Conservation (phyloP, 2,797 vertebrate genomes). For the Strix occidentalis region DNA sequence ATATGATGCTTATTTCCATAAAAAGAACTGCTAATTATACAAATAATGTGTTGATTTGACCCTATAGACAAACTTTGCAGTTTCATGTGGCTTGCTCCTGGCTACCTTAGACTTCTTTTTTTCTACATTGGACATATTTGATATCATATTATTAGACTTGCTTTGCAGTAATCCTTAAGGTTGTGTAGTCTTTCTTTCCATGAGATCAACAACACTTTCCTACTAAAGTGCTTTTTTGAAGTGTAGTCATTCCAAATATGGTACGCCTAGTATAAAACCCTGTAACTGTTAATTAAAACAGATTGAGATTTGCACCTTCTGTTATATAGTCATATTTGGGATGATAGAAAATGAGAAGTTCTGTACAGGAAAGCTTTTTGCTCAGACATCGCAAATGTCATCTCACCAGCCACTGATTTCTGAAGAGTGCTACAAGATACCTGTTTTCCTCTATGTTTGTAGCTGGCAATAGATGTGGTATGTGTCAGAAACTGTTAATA, state of each 20-base stretch:
- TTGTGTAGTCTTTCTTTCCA: not conserved
- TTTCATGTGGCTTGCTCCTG: not conserved
- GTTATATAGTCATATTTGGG: not conserved
- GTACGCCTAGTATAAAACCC: not conserved
- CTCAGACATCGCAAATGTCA: not conserved
- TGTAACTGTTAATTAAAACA: constrained; percentile 19
- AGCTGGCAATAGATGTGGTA: not conserved
- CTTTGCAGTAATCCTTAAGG: not conserved
- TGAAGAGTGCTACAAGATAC: not conserved
- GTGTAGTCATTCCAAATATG: not conserved
- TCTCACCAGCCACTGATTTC: not conserved
- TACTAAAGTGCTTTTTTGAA: not conserved
- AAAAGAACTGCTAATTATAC: not conserved
- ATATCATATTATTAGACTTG: not conserved
- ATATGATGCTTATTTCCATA: not conserved
- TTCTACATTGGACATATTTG: not conserved
- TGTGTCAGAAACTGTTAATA: not conserved
- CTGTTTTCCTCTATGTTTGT: not conserved
- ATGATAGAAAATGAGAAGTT: not conserved
- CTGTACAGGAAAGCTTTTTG: not conserved
- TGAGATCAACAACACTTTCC: not conserved
- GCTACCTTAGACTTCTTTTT: not conserved
- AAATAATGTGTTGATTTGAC: not conserved
- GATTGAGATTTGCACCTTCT: constrained; percentile 3
- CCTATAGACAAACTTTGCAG: not conserved